A percentile compares a stretch with the other conserved stretches of the same genome.
Evolutionary conservation across 2,113 vertebrate genomes (phyloP).

Genomic region (Mola mola): DNA sequence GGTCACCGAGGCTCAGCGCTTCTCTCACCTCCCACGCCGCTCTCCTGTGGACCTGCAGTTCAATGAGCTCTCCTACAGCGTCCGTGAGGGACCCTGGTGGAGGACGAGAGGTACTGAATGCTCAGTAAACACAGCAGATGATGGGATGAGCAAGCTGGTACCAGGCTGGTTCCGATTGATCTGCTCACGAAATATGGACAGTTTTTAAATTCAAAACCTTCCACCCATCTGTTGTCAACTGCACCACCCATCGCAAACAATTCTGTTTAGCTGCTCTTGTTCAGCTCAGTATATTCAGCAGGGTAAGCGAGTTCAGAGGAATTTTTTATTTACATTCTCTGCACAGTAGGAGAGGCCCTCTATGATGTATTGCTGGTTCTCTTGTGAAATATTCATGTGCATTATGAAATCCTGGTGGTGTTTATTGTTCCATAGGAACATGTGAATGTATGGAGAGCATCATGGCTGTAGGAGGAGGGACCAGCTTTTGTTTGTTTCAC

Average conservation of each 20-base stretch:
- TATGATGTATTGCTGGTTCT: slow-evolving; percentile 36
- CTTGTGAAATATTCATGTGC: slow-evolving; percentile 41
- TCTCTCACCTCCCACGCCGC: slow-evolving; percentile 95
- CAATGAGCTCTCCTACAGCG: slow-evolving; percentile 93
- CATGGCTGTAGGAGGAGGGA: no score
- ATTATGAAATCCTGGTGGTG: slow-evolving; percentile 33
- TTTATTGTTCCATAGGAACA: slow-evolving; percentile 20
- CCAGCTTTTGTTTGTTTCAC: no score
- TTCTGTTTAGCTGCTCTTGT: not conserved
- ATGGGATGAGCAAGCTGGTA: slow-evolving; percentile 44
- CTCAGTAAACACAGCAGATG: slow-evolving; percentile 15
- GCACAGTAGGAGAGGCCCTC: slow-evolving; percentile 12
- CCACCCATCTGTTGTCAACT: slow-evolving; percentile 13
- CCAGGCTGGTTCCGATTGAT: slow-evolving; percentile 55
- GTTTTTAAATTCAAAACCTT: no score
- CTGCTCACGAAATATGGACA: slow-evolving; percentile 40
- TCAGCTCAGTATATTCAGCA: slow-evolving; percentile 14
- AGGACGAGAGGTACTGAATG: slow-evolving; percentile 88
- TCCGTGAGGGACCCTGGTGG: slow-evolving; percentile 95
- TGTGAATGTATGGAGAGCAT: slow-evolving; percentile 12
- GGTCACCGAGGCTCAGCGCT: slow-evolving; percentile 95
- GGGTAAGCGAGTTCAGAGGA: slow-evolving; percentile 25
- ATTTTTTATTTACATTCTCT: slow-evolving; percentile 33
- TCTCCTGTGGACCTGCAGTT: slow-evolving; percentile 95
- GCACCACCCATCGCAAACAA: slow-evolving; percentile 25